phyloP scores from a whole-genome alignment of 2,113 vertebrate genomes.

The Psammodynastes pulverulentus region DNA sequence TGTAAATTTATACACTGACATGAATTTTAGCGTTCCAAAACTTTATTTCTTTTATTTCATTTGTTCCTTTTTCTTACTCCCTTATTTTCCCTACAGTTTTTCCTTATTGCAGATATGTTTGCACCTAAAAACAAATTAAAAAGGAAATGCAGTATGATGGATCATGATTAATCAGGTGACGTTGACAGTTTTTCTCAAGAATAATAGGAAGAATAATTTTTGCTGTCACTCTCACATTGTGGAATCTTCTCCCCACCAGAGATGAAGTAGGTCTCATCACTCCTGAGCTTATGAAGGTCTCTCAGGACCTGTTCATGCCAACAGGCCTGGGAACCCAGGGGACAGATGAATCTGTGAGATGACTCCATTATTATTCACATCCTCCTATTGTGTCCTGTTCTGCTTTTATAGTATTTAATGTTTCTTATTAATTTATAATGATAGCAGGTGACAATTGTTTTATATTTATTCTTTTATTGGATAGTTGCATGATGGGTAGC shows the following conservation, averaged over 20 bases:
- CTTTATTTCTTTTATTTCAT: not conserved
- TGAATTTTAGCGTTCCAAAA: not conserved
- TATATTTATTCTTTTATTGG: not conserved
- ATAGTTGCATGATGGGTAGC: not conserved
- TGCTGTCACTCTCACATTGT: not conserved
- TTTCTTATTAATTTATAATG: not conserved
- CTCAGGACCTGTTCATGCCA: not conserved
- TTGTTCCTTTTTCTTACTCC: not conserved
- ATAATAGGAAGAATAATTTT: not conserved
- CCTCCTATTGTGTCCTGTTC: not conserved
- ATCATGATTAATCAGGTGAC: not conserved
- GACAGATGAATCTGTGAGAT: not conserved
- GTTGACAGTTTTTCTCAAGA: not conserved
- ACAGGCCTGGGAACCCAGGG: not conserved
- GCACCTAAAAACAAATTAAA: not conserved
- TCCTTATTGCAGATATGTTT: not conserved
- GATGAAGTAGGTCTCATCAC: not conserved
- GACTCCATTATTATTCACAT: not conserved
- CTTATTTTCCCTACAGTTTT: not conserved
- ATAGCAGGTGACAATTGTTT: not conserved
- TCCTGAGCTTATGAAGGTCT: not conserved
- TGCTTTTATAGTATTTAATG: not conserved
- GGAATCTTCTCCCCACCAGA: not conserved
- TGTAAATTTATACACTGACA: not conserved
- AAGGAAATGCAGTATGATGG: not conserved